Percentiles rank a stretch among this genome's conserved stretches.
Evolutionary conservation across 1,140 invertebrate species (phyloP).

Genomic region (Caenorhabditis remanei): DNA sequence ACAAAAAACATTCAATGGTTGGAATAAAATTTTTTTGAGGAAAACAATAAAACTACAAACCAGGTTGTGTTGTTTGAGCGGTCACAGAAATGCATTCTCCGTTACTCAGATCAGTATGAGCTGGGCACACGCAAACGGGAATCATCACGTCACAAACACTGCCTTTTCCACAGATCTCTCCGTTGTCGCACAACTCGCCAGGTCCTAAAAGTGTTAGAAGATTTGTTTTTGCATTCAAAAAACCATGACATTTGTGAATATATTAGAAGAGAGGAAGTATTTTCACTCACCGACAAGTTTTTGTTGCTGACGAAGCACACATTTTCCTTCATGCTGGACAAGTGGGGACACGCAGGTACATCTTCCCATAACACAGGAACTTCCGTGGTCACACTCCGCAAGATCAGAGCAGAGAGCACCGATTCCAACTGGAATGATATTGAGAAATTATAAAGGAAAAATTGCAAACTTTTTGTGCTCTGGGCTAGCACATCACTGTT

Average conservation of each 20-base stretch:
- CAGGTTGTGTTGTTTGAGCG: constrained; percentile 38
- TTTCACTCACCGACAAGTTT: constrained; percentile 71
- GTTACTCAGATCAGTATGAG: constrained; percentile 72
- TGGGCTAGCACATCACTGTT: too few relatives aligned
- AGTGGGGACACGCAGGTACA: constrained; percentile 73
- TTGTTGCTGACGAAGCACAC: constrained; percentile 66
- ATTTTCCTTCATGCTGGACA: constrained; percentile 72
- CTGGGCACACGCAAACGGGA: constrained; percentile 75
- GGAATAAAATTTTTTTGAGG: constrained; percentile 2
- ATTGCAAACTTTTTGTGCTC: neutral
- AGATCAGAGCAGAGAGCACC: constrained; percentile 71
- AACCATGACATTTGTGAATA: neutral
- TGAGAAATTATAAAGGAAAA: neutral
- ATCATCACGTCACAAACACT: constrained; percentile 74
- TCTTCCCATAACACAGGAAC: constrained; percentile 68
- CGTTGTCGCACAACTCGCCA: constrained; percentile 74
- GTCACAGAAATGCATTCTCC: constrained; percentile 69
- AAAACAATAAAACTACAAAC: constrained; percentile 53
- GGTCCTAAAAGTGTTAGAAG: constrained; percentile 70
- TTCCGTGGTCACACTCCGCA: constrained; percentile 68
- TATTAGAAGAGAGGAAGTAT: neutral
- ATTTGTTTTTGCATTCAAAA: neutral
- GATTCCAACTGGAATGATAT: constrained; percentile 68
- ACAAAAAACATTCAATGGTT: neutral
- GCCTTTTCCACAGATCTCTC: constrained; percentile 71